Evolutionary conservation across 2,797 vertebrate genomes (phyloP).

Genomic region (Gastrophryne carolinensis): DNA sequence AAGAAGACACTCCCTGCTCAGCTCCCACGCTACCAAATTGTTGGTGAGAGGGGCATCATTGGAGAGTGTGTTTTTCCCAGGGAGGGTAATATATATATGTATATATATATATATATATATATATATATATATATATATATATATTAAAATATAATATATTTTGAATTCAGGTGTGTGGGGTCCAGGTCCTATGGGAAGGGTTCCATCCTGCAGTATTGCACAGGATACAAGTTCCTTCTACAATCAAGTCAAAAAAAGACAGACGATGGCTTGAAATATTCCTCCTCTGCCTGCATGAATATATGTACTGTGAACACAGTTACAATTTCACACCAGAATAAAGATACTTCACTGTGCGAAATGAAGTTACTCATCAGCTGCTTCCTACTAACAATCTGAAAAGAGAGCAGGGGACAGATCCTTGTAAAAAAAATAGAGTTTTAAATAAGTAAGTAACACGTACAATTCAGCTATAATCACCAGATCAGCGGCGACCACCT

Average conservation of each 20-base stretch:
- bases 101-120: no score
- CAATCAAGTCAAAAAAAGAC: not conserved
- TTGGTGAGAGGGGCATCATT: no score
- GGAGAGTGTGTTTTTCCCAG: no score
- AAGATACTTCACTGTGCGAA: not conserved
- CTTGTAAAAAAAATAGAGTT: slow-evolving; percentile 70
- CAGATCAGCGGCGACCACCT: slow-evolving; percentile 66
- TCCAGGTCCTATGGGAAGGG: no score
- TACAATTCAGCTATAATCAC: slow-evolving; percentile 57
- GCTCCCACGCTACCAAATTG: no score
- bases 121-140: no score
- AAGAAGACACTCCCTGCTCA: no score
- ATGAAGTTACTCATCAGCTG: not conserved
- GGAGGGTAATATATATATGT: no score
- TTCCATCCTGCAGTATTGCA: no score
- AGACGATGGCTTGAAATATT: not conserved
- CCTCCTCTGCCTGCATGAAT: not conserved
- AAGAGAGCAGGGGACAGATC: slow-evolving; percentile 60
- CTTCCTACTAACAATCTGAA: not conserved
- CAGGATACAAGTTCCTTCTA: no score
- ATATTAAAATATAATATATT: no score
- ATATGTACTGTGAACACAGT: not conserved
- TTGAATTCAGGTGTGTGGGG: no score
- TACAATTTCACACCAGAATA: not conserved
- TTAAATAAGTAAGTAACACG: slow-evolving; percentile 69